Conservation (phyloP, 2,113 vertebrate species). For the Microtus richardsoni region DNA sequence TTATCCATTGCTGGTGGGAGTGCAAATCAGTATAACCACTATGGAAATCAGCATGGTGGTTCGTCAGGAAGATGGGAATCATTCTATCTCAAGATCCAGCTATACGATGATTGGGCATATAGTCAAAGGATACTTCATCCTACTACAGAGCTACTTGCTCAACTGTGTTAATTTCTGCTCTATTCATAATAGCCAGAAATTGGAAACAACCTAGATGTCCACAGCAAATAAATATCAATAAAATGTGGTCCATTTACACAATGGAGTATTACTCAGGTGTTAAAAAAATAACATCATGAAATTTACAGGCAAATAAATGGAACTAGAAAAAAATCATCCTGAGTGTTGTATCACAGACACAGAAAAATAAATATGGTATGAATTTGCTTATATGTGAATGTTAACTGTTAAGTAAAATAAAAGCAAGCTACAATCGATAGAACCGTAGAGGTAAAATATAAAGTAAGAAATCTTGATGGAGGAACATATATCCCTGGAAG, state of each 20-base stretch:
- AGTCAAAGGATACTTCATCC: background rate
- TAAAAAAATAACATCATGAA: background rate
- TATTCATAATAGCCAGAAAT: background rate
- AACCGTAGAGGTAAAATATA: background rate
- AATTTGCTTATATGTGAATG: background rate
- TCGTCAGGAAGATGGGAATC: background rate
- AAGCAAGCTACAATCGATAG: background rate
- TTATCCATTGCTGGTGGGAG: background rate
- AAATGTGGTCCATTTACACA: background rate
- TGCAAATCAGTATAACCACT: background rate
- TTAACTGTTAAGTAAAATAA: background rate
- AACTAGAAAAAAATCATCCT: background rate
- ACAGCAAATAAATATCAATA: background rate
- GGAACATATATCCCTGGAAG: background rate
- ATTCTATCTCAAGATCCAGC: background rate
- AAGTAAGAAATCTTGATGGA: background rate
- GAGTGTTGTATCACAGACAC: background rate
- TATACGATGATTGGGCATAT: background rate
- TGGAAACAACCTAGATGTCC: background rate
- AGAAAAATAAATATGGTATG: background rate
- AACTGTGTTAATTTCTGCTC: background rate
- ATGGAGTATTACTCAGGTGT: background rate
- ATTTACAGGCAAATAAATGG: background rate
- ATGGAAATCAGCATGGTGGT: background rate
- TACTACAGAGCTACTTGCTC: background rate